Evolutionary conservation across 2,113 vertebrate species (phyloP).

Genomic region (Pachycephala philippinensis): DNA sequence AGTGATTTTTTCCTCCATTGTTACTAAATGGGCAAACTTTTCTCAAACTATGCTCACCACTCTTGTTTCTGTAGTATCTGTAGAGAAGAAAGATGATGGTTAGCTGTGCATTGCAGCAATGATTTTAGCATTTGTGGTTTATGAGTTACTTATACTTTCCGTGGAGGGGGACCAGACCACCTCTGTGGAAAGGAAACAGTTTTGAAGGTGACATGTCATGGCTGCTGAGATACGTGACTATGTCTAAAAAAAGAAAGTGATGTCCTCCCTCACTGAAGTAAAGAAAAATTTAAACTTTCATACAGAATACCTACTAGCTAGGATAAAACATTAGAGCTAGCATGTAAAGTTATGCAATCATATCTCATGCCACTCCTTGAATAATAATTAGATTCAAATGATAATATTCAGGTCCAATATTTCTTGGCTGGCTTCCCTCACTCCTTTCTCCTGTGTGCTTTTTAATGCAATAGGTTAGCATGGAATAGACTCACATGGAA

Average conservation of each 20-base stretch:
- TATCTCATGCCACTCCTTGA: background rate
- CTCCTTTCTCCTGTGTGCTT: background rate
- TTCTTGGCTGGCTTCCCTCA: background rate
- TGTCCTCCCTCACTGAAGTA: background rate
- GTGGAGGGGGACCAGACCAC: background rate
- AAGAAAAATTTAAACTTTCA: background rate
- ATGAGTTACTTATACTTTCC: background rate
- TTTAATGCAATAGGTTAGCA: background rate
- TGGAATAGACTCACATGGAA: background rate
- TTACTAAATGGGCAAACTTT: background rate
- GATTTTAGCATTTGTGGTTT: background rate
- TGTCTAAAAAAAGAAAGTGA: background rate
- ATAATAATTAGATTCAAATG: background rate
- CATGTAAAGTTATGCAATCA: background rate
- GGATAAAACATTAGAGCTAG: background rate
- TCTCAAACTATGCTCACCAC: background rate
- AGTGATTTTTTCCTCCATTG: background rate
- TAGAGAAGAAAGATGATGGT: background rate
- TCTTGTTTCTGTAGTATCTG: background rate
- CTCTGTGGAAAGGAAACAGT: background rate
- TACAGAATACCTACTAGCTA: background rate
- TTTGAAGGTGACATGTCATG: background rate
- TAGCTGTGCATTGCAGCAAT: background rate
- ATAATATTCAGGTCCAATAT: background rate
- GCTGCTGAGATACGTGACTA: background rate